Conservation (phyloP, 2,113 vertebrate species). For the Irena cyanogastra region DNA sequence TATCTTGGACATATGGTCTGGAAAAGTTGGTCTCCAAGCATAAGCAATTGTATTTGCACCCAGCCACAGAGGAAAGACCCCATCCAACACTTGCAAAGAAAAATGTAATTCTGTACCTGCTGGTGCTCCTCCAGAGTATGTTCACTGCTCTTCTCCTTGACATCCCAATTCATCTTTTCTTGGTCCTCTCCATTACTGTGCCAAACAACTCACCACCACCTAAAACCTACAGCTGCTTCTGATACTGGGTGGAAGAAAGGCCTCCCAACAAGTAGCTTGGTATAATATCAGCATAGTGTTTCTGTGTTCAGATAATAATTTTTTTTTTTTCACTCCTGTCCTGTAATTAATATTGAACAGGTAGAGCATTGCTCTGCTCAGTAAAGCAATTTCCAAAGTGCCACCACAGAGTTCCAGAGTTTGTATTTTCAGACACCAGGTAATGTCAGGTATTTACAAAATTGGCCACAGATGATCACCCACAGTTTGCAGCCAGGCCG, state of each 20-base stretch:
- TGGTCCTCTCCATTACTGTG: background rate
- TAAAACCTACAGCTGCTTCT: background rate
- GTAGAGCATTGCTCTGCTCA: background rate
- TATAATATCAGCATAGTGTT: background rate
- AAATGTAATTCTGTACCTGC: background rate
- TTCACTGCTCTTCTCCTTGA: background rate
- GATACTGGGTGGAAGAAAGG: background rate
- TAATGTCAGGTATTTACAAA: background rate
- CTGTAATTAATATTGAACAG: background rate
- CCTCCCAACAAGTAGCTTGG: background rate
- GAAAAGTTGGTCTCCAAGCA: background rate
- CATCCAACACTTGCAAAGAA: background rate
- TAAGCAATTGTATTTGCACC: background rate
- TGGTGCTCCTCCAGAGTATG: background rate
- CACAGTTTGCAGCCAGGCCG: background rate
- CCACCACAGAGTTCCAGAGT: background rate
- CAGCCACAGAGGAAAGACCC: background rate
- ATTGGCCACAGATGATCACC: fast-evolving
- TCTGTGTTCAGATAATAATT: background rate
- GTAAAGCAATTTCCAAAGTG: background rate
- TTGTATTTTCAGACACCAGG: background rate
- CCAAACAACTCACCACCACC: background rate
- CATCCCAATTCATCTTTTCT: background rate
- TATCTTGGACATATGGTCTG: background rate
- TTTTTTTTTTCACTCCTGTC: background rate